Evolutionary conservation across 1,140 invertebrate species (phyloP).

Genomic region (Drosophila leontia): DNA sequence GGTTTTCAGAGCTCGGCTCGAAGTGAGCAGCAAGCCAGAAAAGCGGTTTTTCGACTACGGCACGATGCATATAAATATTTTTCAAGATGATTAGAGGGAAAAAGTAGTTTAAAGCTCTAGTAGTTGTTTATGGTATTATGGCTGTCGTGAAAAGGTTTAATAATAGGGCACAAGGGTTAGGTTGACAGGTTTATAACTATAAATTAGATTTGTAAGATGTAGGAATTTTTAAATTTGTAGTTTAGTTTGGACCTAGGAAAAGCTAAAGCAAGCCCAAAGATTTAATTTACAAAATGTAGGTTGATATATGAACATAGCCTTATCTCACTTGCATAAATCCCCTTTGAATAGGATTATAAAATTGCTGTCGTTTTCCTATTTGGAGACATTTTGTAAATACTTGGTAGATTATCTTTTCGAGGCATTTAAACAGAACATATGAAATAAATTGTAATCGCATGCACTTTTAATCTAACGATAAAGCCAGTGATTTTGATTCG

Average conservation of each 20-base stretch:
- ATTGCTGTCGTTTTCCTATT: not conserved
- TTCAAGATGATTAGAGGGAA: not conserved
- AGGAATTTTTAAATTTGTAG: not conserved
- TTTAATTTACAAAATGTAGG: not conserved
- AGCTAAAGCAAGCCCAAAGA: not conserved
- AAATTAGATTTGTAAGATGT: not conserved
- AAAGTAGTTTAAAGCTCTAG: not conserved
- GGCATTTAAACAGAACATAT: not conserved
- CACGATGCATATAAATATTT: conserved; percentile 3
- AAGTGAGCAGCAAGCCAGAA: conserved; percentile 12
- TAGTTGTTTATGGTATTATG: not conserved
- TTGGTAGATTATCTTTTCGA: not conserved
- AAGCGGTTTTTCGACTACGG: not conserved
- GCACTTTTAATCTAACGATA: not conserved
- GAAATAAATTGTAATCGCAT: not conserved
- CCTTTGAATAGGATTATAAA: not conserved
- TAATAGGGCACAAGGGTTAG: too few species aligned
- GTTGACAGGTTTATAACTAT: not conserved
- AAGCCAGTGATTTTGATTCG: not conserved
- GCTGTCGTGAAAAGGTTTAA: not conserved
- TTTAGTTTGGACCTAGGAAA: not conserved
- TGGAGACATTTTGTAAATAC: not conserved
- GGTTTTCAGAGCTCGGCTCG: conserved; percentile 11
- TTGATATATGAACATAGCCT: not conserved
- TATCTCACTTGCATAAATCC: conserved; percentile 3